Base-by-base conservation (phyloP, 2,888 invertebrate genomes). In the Philereme vetulata region DNA sequence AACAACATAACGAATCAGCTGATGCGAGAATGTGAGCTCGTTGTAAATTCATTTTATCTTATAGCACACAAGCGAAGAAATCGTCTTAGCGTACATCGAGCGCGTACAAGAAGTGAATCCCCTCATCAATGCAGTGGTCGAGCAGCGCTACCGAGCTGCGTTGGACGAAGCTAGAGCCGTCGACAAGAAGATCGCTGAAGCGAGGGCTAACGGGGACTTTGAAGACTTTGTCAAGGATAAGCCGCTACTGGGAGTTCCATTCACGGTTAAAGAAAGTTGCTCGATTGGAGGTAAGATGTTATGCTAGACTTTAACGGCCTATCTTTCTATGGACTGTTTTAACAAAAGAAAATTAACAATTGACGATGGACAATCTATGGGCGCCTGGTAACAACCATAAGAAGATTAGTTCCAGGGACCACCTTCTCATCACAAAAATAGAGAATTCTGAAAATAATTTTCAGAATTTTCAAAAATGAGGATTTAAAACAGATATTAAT, bases 241-340 rank as follows among this genome's bases (percentile, higher is more conserved):
- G 65, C 97, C 97, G 0, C 85, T 97, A 54, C 87, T 97, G 1
- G 97, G 97, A 0, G 93, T 97, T 11, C 97, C 97, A 0, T 93
- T 97, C 47, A 96, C 97, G 3, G 94, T 96, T 0, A 97, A 97
- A 79, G 97, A 97, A 81, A 95, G 95, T 70, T 95, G 97, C 72
- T 93, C 93, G 0, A 88, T 97, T 0, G 93, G 93, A 88, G 97
- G 97, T 96, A 11, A 80, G 83, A 38, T 34, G 21, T 21, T 21
- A 21, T 21, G 21, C 21, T 21, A 21, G 21, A 21, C 21, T 21
- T 21, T 21, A 21, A 21, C 21, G 21, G 2, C 21, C 1, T 21
- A 21, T 21, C 21, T 21, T 21, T 21, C 21, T 21, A 21, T 21
- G 21, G 21, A 21, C 21, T 21, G 21, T 21, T 21, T 21, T 21